Evolutionary conservation across 2,113 vertebrate species (phyloP).

Genomic region (Oophaga pumilio): DNA sequence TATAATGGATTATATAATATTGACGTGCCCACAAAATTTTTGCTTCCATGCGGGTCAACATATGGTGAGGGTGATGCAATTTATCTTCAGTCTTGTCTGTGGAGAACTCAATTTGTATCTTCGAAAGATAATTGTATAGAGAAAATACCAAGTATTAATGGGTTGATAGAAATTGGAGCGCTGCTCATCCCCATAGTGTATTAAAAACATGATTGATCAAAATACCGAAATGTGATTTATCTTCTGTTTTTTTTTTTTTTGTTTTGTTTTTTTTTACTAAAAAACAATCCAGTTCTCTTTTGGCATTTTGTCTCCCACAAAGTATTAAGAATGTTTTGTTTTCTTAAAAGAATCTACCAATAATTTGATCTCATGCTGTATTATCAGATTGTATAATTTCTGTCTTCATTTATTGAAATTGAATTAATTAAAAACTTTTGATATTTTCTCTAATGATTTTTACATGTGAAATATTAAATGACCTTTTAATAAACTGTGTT

Average conservation of each 20-base stretch:
- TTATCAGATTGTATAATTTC: slow-evolving; percentile 65
- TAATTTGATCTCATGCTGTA: slow-evolving; percentile 42
- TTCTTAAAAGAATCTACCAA: not conserved
- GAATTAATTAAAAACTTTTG: slow-evolving; percentile 41
- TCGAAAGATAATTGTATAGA: not conserved
- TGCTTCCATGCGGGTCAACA: not conserved
- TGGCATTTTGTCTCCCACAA: not conserved
- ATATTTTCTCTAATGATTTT: slow-evolving; percentile 50
- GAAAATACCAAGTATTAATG: not conserved
- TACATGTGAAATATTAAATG: slow-evolving; percentile 47
- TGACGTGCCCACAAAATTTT: not conserved
- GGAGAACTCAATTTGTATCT: not conserved
- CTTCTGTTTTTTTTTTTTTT: not conserved
- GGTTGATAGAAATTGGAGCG: not conserved
- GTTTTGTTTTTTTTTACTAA: not conserved
- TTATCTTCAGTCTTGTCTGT: not conserved
- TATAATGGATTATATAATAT: not conserved
- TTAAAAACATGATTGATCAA: not conserved
- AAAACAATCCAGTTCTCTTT: not conserved
- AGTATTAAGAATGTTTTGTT: slow-evolving; percentile 32
- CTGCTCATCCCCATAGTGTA: not conserved
- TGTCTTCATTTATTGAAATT: slow-evolving; percentile 38
- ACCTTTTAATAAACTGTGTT: slow-evolving; percentile 33
- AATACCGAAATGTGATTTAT: not conserved
- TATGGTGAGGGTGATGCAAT: not conserved